Percentiles rank a stretch among this genome's conserved stretches.
phyloP scores from a whole-genome alignment of 53 echinoderm and acorn worm genomes.

The Antedon mediterranea region DNA sequence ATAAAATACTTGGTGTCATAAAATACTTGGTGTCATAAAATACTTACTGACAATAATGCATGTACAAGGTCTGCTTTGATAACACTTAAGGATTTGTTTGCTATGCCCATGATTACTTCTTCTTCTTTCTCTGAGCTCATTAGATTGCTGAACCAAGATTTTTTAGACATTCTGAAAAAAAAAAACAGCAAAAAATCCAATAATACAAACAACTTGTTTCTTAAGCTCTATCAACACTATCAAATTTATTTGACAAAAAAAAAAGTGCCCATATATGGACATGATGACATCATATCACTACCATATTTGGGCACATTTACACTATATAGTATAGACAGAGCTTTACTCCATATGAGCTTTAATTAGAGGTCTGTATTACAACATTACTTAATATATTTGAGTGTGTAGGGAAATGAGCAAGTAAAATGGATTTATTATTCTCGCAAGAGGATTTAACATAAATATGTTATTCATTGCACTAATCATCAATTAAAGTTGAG shows the following conservation, averaged over 20 bases:
- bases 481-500: background rate
- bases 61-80: slow-evolving; percentile 89
- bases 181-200: background rate
- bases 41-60: slow-evolving; percentile 78
- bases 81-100: slow-evolving; percentile 58
- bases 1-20: no score
- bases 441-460: background rate
- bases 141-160: slow-evolving; percentile 88
- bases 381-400: no score
- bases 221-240: no score
- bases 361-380: no score
- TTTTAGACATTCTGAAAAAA: slow-evolving; percentile 65
- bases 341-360: no score
- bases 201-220: background rate
- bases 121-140: slow-evolving; percentile 61
- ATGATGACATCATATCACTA: no score
- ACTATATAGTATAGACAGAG: no score
- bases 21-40: no score
- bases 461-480: background rate
- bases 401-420: no score
- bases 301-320: no score
- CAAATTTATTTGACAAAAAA: no score
- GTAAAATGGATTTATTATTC: background rate
- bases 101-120: slow-evolving; percentile 63
- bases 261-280: no score